Evolutionary conservation across 2,888 invertebrate species (phyloP), one percentile per base, ranked within the genome.

Genomic region (Heliconius erato): DNA sequence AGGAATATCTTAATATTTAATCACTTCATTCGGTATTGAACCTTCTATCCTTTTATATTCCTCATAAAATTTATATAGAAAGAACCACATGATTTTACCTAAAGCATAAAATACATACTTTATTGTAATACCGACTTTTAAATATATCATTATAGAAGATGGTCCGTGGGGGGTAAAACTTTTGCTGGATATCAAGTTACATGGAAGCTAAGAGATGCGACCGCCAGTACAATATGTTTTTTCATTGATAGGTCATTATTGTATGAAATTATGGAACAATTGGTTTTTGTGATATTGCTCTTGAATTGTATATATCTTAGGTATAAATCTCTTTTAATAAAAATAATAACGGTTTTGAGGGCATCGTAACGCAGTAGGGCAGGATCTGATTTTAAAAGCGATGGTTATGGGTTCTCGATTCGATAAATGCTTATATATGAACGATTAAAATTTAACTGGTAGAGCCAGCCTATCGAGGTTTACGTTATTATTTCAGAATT

Each of bases 131-230:
- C n/a, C 67, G 44, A 44, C 78, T 78, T 78, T 78, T 78, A 78
- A 78, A 78, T 68, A 68, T 49, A 78, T 68, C 44, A 78, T 78
- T 78, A 78, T 78, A 67, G 44, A 68, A 65, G 19, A 65, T 80
- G 82, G 84, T 88, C 76, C 90, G 82, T 88, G 88, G 86, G 88
- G 91, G 86, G 87, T 82, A 85, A 67, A 59, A 63, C 80, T 81
- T 84, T 54, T 79, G 72, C 82, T 68, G 80, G 80, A 80, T 85
- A 86, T 86, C 85, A 82, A 83, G 87, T 87, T 86, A 86, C 87
- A 80, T 69, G 49, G 77, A 77, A 77, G 77, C 54, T 68, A 23
- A 49, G 32, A 63, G 69, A 77, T 76, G 69, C 12, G 19, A 68
- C 74, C 26, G 54, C 35, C 16, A 7, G 23, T 78, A 78, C 14